Evolutionary conservation across 2,797 vertebrate species (phyloP).

Genomic region (Arctocebus calabarensis): DNA sequence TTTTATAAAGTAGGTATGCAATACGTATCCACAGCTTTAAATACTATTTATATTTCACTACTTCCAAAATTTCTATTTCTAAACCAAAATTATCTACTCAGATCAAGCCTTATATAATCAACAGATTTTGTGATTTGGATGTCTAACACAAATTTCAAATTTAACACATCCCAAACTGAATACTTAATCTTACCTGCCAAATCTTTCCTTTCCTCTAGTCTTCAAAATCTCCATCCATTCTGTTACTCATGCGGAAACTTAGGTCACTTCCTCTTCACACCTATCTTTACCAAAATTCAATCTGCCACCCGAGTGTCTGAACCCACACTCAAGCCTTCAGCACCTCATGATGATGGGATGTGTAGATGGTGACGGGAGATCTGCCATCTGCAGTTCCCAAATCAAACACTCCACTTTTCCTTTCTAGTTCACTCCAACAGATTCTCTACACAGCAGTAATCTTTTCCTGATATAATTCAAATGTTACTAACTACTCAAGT

Average conservation of each 20-base stretch:
- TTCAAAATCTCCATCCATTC: neutral
- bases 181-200: slow-evolving; percentile 47
- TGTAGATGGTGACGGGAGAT: neutral
- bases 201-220: slow-evolving; percentile 8
- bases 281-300: neutral
- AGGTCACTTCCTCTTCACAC: neutral
- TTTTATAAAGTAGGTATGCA: slow-evolving; percentile 34
- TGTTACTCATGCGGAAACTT: neutral
- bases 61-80: slow-evolving; percentile 51
- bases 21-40: slow-evolving; percentile 35
- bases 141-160: slow-evolving; percentile 60
- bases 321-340: neutral
- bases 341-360: neutral
- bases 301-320: neutral
- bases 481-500: neutral
- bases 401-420: neutral
- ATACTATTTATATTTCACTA: neutral
- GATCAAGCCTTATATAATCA: slow-evolving; percentile 47
- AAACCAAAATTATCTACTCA: slow-evolving; percentile 53
- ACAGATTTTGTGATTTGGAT: slow-evolving; percentile 48
- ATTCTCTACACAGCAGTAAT: neutral
- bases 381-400: neutral
- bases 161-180: slow-evolving; percentile 38
- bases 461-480: neutral
- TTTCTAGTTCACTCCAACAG: neutral